Conservation (phyloP, 2,113 vertebrate genomes). For the Poecile atricapillus region DNA sequence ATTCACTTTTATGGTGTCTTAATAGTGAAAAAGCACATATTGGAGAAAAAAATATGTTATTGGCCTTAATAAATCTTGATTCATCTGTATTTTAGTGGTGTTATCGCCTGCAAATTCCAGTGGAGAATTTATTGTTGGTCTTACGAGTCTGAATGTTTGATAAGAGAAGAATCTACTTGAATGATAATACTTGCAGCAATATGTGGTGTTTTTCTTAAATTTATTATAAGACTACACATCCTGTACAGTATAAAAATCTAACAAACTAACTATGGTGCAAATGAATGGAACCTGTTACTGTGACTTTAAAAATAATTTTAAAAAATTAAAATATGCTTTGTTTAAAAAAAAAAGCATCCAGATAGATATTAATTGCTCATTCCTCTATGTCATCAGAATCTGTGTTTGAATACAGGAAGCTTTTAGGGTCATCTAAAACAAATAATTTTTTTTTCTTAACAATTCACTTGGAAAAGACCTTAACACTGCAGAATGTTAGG, state of each 20-base stretch:
- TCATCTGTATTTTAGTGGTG: background rate
- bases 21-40: background rate
- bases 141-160: background rate
- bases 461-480: background rate
- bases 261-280: background rate
- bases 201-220: background rate
- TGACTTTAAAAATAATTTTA: background rate
- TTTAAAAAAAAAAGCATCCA: background rate
- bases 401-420: background rate
- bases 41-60: background rate
- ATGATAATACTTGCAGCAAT: background rate
- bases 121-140: background rate
- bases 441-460: background rate
- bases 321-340: background rate
- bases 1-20: background rate
- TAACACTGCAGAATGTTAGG: background rate
- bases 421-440: background rate
- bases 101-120: background rate
- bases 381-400: background rate
- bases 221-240: background rate
- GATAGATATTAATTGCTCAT: background rate
- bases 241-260: background rate
- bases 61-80: background rate
- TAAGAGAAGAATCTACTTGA: background rate
- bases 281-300: background rate